phyloP scores from a whole-genome alignment of 2,797 vertebrate species.

The Allobates femoralis region DNA sequence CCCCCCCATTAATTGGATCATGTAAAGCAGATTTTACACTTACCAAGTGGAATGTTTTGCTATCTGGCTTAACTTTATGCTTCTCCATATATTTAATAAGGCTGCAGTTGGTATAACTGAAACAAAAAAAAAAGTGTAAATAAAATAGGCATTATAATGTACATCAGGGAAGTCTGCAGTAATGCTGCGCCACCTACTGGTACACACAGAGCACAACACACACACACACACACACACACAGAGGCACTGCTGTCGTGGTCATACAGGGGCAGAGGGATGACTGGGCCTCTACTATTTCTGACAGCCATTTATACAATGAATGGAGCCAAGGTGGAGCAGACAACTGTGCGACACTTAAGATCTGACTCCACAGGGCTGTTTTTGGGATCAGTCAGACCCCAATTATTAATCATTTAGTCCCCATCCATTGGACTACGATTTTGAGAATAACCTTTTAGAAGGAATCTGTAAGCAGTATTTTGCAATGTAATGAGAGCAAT shows the following conservation, averaged over 20 bases:
- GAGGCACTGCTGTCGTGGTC: background rate
- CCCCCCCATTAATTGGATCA: background rate
- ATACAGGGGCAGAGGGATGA: background rate
- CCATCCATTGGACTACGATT: no score
- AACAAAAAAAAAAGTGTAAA: slow-evolving; percentile 46
- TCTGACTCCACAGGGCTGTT: no score
- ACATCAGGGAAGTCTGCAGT: background rate
- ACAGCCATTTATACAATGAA: no score
- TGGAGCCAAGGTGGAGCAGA: no score
- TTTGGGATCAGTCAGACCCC: no score
- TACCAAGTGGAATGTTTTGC: slow-evolving; percentile 99
- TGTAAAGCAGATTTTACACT: slow-evolving; percentile 68
- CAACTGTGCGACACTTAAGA: no score
- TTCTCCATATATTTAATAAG: slow-evolving; percentile 99
- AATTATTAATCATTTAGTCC: no score
- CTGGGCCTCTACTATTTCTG: background rate
- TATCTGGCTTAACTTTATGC: slow-evolving; percentile 99
- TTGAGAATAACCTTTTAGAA: no score
- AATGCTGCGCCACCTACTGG: no score
- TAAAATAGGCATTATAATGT: background rate
- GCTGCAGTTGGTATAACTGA: slow-evolving; percentile 99
- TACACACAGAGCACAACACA: background rate
- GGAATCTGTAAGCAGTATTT: no score
- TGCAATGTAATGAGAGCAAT: no score
- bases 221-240: background rate